Evolutionary conservation across 2,888 invertebrate species (phyloP).

Genomic region (Galeruca laticollis): DNA sequence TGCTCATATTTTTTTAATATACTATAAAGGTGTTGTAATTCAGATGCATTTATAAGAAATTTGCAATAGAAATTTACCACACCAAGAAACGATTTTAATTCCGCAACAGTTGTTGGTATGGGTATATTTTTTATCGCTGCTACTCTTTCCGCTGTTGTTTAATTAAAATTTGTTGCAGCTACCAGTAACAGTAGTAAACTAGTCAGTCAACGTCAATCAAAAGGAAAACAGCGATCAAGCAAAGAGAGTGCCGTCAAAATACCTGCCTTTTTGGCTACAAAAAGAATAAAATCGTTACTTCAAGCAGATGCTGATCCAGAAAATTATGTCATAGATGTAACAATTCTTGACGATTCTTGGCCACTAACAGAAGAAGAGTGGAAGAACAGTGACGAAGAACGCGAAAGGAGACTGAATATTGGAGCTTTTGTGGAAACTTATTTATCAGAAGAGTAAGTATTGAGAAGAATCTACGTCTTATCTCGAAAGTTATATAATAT

Average conservation of each 20-base stretch:
- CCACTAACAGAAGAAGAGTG: constrained; percentile 64
- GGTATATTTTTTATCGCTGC: too few species aligned
- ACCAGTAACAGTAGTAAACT: background rate
- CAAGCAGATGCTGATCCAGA: background rate
- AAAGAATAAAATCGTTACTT: background rate
- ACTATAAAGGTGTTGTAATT: too few species aligned
- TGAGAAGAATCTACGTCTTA: too few species aligned
- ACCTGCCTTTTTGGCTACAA: background rate
- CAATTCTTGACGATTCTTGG: constrained; percentile 64
- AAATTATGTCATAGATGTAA: constrained; percentile 53
- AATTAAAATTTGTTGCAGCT: background rate
- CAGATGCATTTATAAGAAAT: too few species aligned
- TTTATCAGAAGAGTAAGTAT: background rate
- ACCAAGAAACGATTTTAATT: too few species aligned
- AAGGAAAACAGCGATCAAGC: background rate
- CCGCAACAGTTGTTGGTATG: too few species aligned
- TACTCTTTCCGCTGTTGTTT: background rate
- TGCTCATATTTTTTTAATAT: too few species aligned
- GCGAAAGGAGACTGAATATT: constrained; percentile 27
- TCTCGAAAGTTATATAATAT: too few species aligned
- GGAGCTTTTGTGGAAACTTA: background rate
- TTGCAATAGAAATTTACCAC: too few species aligned
- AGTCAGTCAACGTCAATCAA: background rate
- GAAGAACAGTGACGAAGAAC: constrained; percentile 54
- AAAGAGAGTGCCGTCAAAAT: background rate